Evolutionary conservation across 2,888 invertebrate genomes (phyloP).

Genomic region (Horisme vitalbata): DNA sequence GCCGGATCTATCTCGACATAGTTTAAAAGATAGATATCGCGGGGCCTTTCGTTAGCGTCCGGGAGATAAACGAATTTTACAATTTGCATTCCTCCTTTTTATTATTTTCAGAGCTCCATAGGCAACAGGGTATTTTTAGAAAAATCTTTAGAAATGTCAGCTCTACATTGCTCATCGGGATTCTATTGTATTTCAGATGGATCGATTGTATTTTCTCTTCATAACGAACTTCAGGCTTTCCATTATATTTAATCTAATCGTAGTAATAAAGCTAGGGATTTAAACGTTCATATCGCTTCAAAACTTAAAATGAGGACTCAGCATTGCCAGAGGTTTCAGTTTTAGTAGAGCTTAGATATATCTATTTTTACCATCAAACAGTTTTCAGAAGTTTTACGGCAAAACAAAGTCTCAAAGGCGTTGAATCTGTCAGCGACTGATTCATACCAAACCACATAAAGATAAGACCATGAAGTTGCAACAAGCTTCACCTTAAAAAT

Average conservation of each 20-base stretch:
- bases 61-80: slow-evolving; percentile 11
- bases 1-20: slow-evolving; percentile 32
- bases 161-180: no score
- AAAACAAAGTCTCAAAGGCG: slow-evolving; percentile 7
- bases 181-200: no score
- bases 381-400: slow-evolving; percentile 3
- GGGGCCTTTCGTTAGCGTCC: slow-evolving; percentile 14
- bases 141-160: neutral
- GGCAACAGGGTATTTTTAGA: slow-evolving; percentile 1
- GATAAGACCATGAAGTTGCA: slow-evolving; percentile 19
- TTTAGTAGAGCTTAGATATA: neutral
- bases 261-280: no score
- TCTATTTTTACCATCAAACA: slow-evolving; percentile 10
- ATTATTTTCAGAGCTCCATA: neutral
- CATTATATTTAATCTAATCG: no score
- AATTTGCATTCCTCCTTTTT: slow-evolving; percentile 3
- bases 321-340: no score
- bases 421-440: slow-evolving; percentile 11
- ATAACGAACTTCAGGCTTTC: no score
- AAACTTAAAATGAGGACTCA: no score
- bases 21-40: slow-evolving; percentile 29
- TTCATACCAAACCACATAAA: slow-evolving; percentile 10
- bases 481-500: slow-evolving; percentile 19
- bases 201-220: no score
- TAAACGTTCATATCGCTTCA: no score